phyloP scores from a whole-genome alignment of 2,113 vertebrate genomes.

The Catharus bicknelli region DNA sequence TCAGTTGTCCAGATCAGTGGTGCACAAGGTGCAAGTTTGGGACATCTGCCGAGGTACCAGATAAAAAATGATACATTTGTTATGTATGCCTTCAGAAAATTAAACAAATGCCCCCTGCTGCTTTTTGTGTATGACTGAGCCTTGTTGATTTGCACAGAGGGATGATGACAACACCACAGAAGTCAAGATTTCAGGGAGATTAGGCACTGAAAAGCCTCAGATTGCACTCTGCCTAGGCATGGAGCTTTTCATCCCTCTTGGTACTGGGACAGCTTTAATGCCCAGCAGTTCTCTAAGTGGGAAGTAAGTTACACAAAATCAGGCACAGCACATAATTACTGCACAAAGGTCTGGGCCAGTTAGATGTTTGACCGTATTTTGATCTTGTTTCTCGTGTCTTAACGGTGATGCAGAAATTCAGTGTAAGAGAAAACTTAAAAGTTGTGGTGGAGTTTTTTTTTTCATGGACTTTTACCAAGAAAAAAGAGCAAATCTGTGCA shows the following conservation, averaged over 20 bases:
- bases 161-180: background rate
- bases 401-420: background rate
- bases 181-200: background rate
- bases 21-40: background rate
- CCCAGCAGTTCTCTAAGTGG: background rate
- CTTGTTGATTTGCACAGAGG: background rate
- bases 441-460: background rate
- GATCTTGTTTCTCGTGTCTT: background rate
- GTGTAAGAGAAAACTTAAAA: background rate
- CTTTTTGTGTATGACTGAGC: background rate
- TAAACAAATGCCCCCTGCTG: background rate
- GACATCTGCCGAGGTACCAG: background rate
- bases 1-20: background rate
- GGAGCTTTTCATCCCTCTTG: background rate
- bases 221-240: background rate
- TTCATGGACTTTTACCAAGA: background rate
- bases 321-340: background rate
- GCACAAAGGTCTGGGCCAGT: background rate
- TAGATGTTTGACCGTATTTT: background rate
- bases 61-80: background rate
- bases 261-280: background rate
- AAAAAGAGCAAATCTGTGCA: background rate
- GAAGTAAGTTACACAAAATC: background rate
- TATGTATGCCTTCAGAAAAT: background rate
- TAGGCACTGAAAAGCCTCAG: background rate